Evolutionary conservation across 2,113 vertebrate genomes (phyloP), one percentile per base, ranked within the genome.

Genomic region (Argyrosomus japonicus): DNA sequence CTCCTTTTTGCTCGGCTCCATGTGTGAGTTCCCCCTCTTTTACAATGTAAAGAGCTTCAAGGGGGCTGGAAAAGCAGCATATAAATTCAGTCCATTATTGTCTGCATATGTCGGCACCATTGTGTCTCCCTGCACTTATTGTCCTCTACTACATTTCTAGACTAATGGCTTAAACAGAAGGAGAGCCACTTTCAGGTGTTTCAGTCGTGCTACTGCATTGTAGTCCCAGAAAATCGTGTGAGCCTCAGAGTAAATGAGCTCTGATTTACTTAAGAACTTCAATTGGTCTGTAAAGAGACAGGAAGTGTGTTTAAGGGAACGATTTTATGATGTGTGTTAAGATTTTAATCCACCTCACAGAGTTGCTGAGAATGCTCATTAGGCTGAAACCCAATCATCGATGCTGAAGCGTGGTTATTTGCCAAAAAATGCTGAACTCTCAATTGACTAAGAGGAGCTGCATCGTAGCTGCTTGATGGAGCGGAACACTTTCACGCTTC

Each of bases 111-210:
- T 85, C 58, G 50, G 68, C 88, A 81, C 70, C 68, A 90, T 86
- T 87, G 84, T 88, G 82, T 88, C 68, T 60, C 77, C 54, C 47
- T 71, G 68, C 71, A 25, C 61, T 70, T 51, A 89, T 88, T 85
- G 87, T 77, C 68, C 79, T 69, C 45, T n/a, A 64, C 64, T 36
- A 70, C 47, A 36, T 76, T 82, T 83, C 67, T 58, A 54, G 72
- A 83, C 91, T 94, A 93, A 94, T 92, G 87, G 75, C 27, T 92
- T 84, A 56, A 88, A 76, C 93, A 94, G 92, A 83, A 54, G 83
- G 77, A 45, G 50, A 70, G 82, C 54, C 90, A 88, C 86, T 83
- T 88, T 77, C 87, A 77, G 29, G 75, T 69, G 71, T 67, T 83
- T 79, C 61, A 67, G 47, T 40, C 9, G 1, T 47, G 78, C 76